Conservation (phyloP, 1,140 invertebrate species). For the Scylla paramamosain region DNA sequence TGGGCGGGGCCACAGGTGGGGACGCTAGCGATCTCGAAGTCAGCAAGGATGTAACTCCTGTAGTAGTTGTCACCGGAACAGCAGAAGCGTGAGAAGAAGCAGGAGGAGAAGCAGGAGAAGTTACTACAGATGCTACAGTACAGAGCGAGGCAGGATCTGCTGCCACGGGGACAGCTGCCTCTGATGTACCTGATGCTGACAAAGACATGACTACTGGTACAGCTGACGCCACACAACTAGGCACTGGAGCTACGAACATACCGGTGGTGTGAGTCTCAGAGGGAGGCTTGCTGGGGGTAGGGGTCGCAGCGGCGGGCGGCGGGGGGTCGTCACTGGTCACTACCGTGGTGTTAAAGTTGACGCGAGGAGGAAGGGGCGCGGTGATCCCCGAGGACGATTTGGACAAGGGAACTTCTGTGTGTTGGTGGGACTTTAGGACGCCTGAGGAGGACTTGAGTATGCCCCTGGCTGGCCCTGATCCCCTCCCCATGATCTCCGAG, state of each 20-base stretch:
- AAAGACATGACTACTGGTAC: neutral
- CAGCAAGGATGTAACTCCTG: conserved; percentile 17
- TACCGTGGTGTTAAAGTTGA: conserved; percentile 56
- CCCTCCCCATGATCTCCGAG: conserved; percentile 34
- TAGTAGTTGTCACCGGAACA: neutral
- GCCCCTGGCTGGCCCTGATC: neutral
- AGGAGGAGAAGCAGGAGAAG: conserved; percentile 17
- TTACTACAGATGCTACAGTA: conserved; percentile 13
- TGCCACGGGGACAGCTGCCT: neutral
- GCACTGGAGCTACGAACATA: conserved; percentile 47
- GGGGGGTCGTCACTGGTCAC: neutral
- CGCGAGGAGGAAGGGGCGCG: neutral
- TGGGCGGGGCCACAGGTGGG: conserved; percentile 43
- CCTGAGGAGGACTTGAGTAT: conserved; percentile 64
- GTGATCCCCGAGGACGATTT: conserved; percentile 38
- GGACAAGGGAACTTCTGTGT: conserved; percentile 22
- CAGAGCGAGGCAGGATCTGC: neutral
- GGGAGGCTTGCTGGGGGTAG: neutral
- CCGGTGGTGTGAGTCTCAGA: neutral
- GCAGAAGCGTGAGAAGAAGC: conserved; percentile 32
- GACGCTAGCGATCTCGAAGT: neutral
- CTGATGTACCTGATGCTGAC: neutral
- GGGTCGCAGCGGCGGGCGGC: neutral
- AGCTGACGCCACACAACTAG: conserved; percentile 17
- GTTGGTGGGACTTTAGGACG: neutral